Evolutionary conservation across 2,113 vertebrate species (phyloP).

Genomic region (Ciconia boyciana): DNA sequence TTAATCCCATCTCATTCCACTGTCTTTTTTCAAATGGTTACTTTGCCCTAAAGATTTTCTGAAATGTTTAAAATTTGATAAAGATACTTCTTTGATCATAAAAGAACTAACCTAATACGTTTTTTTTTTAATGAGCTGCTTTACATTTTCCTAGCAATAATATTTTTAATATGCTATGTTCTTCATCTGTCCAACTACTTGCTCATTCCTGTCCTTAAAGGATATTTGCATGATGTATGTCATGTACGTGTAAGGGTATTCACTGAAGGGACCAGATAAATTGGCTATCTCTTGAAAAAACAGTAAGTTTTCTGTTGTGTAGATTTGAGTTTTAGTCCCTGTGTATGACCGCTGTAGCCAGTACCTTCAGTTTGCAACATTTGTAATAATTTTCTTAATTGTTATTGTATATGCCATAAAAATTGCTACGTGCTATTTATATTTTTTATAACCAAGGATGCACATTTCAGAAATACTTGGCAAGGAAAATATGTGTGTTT

Average conservation of each 20-base stretch:
- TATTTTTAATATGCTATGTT: not conserved
- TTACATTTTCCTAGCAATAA: not conserved
- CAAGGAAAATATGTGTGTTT: not conserved
- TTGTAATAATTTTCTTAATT: not conserved
- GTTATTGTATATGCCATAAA: not conserved
- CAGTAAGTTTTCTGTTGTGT: not conserved
- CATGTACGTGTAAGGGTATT: not conserved
- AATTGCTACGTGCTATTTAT: not conserved
- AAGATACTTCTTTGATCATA: not conserved
- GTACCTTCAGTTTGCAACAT: not conserved
- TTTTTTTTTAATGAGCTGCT: not conserved
- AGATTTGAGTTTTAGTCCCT: not conserved
- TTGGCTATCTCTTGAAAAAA: not conserved
- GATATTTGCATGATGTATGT: not conserved
- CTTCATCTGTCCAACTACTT: not conserved
- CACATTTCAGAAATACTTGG: not conserved
- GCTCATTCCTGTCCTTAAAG: not conserved
- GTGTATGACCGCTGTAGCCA: fast-evolving
- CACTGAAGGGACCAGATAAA: not conserved
- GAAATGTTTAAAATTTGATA: not conserved
- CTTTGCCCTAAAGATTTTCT: not conserved
- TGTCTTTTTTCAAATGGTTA: not conserved
- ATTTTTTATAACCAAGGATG: not conserved
- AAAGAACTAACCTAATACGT: not conserved
- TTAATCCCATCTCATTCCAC: not conserved